Base-by-base conservation (phyloP, 2,797 vertebrate species). In the Euthynnus affinis region DNA sequence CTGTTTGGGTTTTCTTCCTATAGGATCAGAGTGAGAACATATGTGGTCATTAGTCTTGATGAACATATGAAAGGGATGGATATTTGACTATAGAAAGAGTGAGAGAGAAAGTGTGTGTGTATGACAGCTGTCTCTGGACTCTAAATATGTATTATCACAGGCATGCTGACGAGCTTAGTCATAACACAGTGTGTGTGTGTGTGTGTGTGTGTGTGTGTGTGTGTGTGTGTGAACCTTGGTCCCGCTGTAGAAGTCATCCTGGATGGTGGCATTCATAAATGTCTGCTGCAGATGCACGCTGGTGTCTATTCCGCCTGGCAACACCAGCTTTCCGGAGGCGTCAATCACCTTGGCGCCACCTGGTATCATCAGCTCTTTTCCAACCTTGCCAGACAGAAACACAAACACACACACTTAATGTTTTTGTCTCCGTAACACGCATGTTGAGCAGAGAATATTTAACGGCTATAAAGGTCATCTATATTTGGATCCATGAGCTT, bases 281-380 rank as follows among this genome's bases (percentile, higher is more conserved):
- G 93, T 97, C 91, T 99, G 95, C 91, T 99, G 95, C 93, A 99
- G 96, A 91, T 99, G 98, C 46, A 98, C 97, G 69, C 96, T 96
- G 90, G 98, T 98, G 94, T 99, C 98, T 0, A 99, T 98, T 82
- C 98, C 98, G 0, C 98, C 98, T 0, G 98, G 98, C 83, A 99
- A 95, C 86, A 99, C 98, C 84, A 99, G 95, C 74, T 99, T 99
- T 61, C 98, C 97, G 0, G 97, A 97, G 78, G 98, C 98, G 0
- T 99, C 98, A 0, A 99, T 99, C 91, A 99, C 97, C 90, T 99
- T 99, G 49, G 98, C 98, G 0, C 98, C 98, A 0, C 98, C 98
- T 0, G 98, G 98, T 82, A 99, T 99, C 98, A 99, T 99, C 74
- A 99, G 96, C 75, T 99, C 98, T 0, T 97, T 96, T 69, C 98